Conservation (phyloP, 2,113 vertebrate genomes). For the Cariama cristata region DNA sequence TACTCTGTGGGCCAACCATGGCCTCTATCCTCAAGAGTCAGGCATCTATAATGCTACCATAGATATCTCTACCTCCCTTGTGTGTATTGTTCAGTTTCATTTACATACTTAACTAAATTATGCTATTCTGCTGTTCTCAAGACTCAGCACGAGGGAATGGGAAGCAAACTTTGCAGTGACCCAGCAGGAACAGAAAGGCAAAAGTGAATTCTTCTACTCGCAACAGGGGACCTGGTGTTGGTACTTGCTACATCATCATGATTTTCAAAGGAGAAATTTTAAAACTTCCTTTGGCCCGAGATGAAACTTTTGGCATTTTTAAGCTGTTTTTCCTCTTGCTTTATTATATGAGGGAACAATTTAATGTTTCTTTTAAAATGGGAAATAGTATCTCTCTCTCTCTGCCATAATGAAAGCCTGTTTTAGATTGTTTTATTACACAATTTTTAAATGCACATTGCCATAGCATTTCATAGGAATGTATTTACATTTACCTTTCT, state of each 20-base stretch:
- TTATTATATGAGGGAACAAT: constrained; percentile 24
- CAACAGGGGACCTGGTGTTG: constrained; percentile 48
- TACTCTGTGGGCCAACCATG: background rate
- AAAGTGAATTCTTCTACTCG: background rate
- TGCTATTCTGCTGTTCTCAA: constrained; percentile 16
- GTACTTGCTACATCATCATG: constrained; percentile 26
- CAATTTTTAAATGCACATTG: constrained; percentile 1
- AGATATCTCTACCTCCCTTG: background rate
- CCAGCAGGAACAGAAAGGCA: constrained; percentile 47
- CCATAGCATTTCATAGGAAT: background rate
- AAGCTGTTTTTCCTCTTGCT: background rate
- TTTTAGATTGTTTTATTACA: constrained; percentile 35
- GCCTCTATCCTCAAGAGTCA: background rate
- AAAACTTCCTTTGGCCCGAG: constrained; percentile 51
- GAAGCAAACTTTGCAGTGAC: constrained; percentile 54
- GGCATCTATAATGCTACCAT: background rate
- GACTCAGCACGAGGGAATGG: constrained; percentile 31
- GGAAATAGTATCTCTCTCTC: background rate
- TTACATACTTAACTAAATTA: constrained; percentile 57
- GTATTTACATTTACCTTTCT: constrained; percentile 60
- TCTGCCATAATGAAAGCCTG: constrained; percentile 10
- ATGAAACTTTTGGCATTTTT: constrained; percentile 6
- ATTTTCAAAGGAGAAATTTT: constrained; percentile 63
- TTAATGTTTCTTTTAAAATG: constrained; percentile 41
- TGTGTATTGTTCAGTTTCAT: background rate